A percentile compares a stretch with the other conserved stretches of the same genome.
Conservation (phyloP, 2,888 invertebrate species). For the Prosopocoilus inquinatus region DNA sequence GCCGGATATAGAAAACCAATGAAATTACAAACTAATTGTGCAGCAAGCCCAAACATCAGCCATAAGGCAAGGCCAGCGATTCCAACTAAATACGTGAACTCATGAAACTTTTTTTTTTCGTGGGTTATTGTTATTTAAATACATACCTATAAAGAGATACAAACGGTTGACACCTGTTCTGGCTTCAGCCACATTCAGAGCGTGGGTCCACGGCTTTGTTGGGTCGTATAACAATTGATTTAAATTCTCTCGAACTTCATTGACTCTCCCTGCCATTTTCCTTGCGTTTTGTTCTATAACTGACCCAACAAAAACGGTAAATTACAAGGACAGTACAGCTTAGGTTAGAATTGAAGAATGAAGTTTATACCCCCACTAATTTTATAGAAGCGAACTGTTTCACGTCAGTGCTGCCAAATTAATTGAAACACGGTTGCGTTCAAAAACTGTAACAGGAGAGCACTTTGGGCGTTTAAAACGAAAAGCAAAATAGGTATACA, state of each 20-base stretch:
- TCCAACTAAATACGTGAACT: slow-evolving; percentile 61
- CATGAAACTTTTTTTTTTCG: slow-evolving; percentile 5
- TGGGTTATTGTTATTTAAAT: slow-evolving; percentile 6
- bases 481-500: no score
- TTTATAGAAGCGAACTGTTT: no score
- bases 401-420: no score
- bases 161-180: slow-evolving; percentile 72
- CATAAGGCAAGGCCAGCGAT: slow-evolving; percentile 79
- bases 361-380: no score
- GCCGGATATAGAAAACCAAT: slow-evolving; percentile 97
- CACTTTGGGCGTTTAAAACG: no score
- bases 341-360: no score
- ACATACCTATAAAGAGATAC: slow-evolving; percentile 77
- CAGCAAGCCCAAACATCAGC: slow-evolving; percentile 93
- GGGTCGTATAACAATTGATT: slow-evolving; percentile 64
- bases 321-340: no score
- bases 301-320: neutral
- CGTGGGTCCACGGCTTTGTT: slow-evolving; percentile 69
- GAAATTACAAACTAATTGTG: slow-evolving; percentile 90
- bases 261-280: slow-evolving; percentile 52
- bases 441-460: no score
- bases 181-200: slow-evolving; percentile 65
- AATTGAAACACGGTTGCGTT: no score
- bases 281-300: neutral
- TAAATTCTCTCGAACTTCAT: slow-evolving; percentile 59